Base-by-base conservation (phyloP, 2,113 vertebrate genomes). In the Nycticebus coucang region DNA sequence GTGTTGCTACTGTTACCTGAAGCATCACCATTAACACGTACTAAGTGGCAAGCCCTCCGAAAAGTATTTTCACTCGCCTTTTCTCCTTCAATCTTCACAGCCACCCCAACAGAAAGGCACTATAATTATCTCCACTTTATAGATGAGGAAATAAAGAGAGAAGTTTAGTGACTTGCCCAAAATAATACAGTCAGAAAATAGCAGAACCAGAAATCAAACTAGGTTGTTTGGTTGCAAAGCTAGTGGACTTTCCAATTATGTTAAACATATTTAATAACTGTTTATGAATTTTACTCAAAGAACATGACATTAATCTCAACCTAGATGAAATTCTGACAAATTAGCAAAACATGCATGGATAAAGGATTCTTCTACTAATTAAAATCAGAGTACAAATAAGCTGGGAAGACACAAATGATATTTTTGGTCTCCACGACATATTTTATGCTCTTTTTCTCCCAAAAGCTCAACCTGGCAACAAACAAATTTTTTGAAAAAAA, bases 311-410 rank as follows among this genome's bases (percentile, higher is more conserved):
- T 68, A 81, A 66, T 62, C 57, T 72, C 21, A 89, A 28, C 13
- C 18, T 50, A 91, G 60, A 80, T 30, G 18, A 89, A 86, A 84
- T 59, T 66, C 35, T 82, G 96, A 91, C 11, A 84, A 66, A 79
- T 77, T 1, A 85, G 87, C 35, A 66, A 85, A 57, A 78, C 30
- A 74, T n/a, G 17, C 45, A 66, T 64, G 24, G 15, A 60, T 71
- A 55, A 93, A 5, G 11, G 9, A 71, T 81, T 91, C 53, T 24
- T 68, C 62, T 87, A 15, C 24, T 81, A 60, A 91, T 74, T 50
- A 84, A 82, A 96, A 85, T 33, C 50, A 74, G 57, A 90, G 66
- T 12, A 87, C 71, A 81, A 62, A 75, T 57, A 59, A 95, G 21
- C n/a, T 55, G 81, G 91, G 84, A 35, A 87, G 35, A 93, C 10